phyloP scores from a whole-genome alignment of 2,113 vertebrate genomes.

The Pipra filicauda region DNA sequence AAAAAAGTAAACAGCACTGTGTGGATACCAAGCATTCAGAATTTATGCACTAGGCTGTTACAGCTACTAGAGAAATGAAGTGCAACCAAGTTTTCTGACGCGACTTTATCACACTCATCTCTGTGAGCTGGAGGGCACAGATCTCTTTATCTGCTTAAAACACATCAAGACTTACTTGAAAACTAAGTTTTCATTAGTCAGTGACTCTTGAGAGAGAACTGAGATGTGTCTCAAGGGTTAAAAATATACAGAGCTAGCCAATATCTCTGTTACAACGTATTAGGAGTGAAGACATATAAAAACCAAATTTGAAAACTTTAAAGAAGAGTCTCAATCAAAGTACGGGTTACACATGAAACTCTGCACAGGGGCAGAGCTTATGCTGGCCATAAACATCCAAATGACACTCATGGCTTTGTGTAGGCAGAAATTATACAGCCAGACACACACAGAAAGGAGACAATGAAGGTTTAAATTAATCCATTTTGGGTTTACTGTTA shows the following conservation, averaged over 20 bases:
- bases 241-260: neutral
- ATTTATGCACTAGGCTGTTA: neutral
- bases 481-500: neutral
- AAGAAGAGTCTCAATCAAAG: rapidly evolving
- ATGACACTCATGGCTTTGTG: neutral
- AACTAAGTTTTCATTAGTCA: neutral
- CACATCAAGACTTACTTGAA: neutral
- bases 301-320: neutral
- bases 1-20: neutral
- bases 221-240: neutral
- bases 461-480: neutral
- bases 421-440: neutral
- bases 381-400: neutral
- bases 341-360: neutral
- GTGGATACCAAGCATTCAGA: neutral
- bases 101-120: neutral
- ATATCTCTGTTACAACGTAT: neutral
- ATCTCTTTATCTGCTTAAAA: neutral
- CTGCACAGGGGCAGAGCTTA: neutral
- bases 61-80: neutral
- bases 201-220: neutral
- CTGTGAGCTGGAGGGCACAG: neutral
- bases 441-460: neutral
- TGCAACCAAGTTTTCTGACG: neutral
- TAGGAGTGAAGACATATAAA: neutral